Percentiles rank a stretch among this genome's conserved stretches.
These are phyloP conservation scores for Taxidea taxus DNA, from an alignment of 2,113 vertebrate genomes.

Conservation along the genomic window DNA sequence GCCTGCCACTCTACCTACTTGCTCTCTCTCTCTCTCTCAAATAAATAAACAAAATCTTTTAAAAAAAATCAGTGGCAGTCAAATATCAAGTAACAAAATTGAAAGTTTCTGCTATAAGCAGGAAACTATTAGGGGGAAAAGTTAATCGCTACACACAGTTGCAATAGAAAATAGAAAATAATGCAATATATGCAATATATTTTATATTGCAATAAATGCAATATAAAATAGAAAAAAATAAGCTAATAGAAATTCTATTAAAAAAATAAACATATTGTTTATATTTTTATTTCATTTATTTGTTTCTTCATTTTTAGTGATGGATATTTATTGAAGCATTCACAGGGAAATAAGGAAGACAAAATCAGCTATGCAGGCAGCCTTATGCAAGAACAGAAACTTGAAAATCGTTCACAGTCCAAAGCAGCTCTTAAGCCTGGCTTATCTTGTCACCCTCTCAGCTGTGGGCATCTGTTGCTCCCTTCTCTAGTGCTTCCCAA, in stretches of 20 bases:
- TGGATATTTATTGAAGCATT: constrained; percentile 48
- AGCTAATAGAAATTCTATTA: background rate
- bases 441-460: constrained; percentile 55
- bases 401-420: constrained; percentile 55
- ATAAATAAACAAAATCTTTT: too few relatives aligned
- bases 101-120: background rate
- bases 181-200: too few relatives aligned
- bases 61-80: background rate
- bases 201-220: too few relatives aligned
- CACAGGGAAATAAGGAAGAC: constrained; percentile 54
- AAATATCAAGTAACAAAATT: background rate
- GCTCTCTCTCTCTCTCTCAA: too few relatives aligned
- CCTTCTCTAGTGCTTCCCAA: constrained; percentile 57
- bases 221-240: background rate
- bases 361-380: constrained; percentile 48
- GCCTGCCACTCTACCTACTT: too few relatives aligned
- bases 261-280: background rate
- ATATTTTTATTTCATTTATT: background rate
- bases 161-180: background rate
- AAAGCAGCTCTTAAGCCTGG: constrained; percentile 62
- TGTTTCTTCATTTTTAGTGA: background rate
- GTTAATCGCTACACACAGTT: background rate
- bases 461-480: constrained; percentile 61
- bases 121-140: background rate
- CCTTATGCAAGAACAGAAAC: constrained; percentile 42